A percentile compares a stretch with the other conserved stretches of the same genome.
These are phyloP conservation scores for Microdon myrmicae DNA, from an alignment of 2,888 invertebrate genomes.

Conservation along the genomic window DNA sequence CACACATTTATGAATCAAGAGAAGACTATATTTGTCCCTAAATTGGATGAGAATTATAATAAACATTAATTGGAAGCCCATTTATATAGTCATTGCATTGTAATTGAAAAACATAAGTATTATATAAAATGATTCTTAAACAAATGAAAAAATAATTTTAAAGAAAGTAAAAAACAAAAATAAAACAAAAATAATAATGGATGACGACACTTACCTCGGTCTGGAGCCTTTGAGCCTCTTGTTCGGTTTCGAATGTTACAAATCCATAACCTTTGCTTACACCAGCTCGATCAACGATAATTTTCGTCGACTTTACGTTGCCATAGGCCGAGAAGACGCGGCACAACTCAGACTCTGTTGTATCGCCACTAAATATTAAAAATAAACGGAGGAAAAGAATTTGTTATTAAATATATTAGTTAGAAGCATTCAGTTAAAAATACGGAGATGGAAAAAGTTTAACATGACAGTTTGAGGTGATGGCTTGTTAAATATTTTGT, in stretches of 20 bases:
- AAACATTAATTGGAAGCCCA: constrained; percentile 44
- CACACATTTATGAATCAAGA: constrained; percentile 52
- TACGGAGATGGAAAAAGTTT: too few species aligned
- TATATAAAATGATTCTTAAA: background rate
- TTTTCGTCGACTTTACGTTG: constrained; percentile 90
- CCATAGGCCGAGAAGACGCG: constrained; percentile 92
- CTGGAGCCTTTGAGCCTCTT: constrained; percentile 81
- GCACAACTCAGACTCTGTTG: constrained; percentile 91
- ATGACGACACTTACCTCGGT: constrained; percentile 71
- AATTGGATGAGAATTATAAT: constrained; percentile 51
- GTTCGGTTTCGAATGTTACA: constrained; percentile 87
- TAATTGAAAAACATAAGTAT: constrained; percentile 13
- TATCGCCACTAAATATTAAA: constrained; percentile 72
- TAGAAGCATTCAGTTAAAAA: too few species aligned
- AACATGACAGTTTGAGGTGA: too few species aligned
- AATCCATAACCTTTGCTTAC: constrained; percentile 85
- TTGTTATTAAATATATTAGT: too few species aligned
- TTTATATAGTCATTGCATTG: constrained; percentile 23
- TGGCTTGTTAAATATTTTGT: too few species aligned
- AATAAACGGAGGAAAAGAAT: constrained; percentile 6
- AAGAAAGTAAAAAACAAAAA: background rate
- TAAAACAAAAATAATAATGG: background rate
- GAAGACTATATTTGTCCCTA: constrained; percentile 45
- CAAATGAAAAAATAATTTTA: constrained; percentile 1
- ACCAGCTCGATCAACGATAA: constrained; percentile 93